These are phyloP conservation scores for Athetis lepigone DNA, from an alignment of 2,888 invertebrate genomes.

Conservation along the genomic window DNA sequence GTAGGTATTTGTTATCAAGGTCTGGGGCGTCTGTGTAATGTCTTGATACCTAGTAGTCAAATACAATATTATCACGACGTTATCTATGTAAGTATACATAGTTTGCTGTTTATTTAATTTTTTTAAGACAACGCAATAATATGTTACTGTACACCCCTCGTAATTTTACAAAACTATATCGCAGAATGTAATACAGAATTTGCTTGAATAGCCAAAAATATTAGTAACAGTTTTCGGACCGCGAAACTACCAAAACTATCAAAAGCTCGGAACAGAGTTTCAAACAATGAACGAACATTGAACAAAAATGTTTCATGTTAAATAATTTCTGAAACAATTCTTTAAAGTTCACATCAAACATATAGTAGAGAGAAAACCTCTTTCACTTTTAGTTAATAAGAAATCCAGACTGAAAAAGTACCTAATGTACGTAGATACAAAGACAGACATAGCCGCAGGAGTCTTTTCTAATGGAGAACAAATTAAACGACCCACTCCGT, in stretches of 20 bases:
- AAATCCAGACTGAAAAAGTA: slow-evolving; percentile 14
- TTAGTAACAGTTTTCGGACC: neutral
- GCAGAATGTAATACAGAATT: neutral
- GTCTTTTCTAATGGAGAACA: slow-evolving; percentile 6
- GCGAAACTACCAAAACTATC: slow-evolving; percentile 28
- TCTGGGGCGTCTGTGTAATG: slow-evolving; percentile 17
- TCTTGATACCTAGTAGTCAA: slow-evolving; percentile 9
- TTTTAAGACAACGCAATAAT: no score
- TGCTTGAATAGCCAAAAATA: slow-evolving; percentile 16
- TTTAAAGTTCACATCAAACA: neutral
- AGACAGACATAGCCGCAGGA: slow-evolving; percentile 14
- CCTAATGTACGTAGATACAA: slow-evolving; percentile 1
- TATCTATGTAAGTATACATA: slow-evolving; percentile 15
- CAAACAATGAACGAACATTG: slow-evolving; percentile 18
- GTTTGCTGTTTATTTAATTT: slow-evolving; percentile 12
- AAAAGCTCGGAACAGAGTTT: slow-evolving; percentile 20
- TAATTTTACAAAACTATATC: neutral
- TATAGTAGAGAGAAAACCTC: neutral
- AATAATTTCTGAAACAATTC: neutral
- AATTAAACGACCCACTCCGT: slow-evolving; percentile 9
- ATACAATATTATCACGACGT: slow-evolving; percentile 14
- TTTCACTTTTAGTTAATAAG: slow-evolving; percentile 1
- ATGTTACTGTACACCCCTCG: neutral
- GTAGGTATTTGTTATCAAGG: neutral
- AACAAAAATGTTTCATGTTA: neutral